Percentiles rank a stretch among this genome's conserved stretches.
Evolutionary conservation across 37 sponge, comb jelly and placozoan genomes (phyloP).

Genomic region (Chondrosia reniformis): DNA sequence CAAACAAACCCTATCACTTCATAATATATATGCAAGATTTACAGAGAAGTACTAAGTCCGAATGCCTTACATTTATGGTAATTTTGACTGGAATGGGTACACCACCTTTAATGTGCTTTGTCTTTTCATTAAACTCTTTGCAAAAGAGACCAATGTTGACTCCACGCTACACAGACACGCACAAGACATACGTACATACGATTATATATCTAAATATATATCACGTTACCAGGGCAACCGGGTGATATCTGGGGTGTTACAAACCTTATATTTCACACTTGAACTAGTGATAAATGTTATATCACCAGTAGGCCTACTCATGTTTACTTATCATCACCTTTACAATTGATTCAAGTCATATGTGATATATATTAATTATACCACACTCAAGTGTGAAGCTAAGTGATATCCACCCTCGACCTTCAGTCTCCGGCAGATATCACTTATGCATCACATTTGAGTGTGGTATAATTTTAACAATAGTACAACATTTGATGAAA

Average conservation of each 20-base stretch:
- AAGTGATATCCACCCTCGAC: no score
- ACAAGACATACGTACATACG: background rate
- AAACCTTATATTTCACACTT: no score
- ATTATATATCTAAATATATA: background rate
- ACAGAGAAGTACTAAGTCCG: background rate
- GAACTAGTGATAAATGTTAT: no score
- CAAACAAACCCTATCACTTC: background rate
- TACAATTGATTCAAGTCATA: no score
- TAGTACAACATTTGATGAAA: background rate
- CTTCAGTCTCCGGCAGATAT: no score
- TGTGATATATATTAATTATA: no score
- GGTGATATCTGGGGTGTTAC: background rate
- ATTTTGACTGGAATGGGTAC: conserved; percentile 72
- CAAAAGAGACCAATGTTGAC: conserved; percentile 90
- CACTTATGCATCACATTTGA: no score
- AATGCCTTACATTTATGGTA: conserved; percentile 49
- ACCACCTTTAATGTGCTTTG: conserved; percentile 81
- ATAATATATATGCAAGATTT: no score
- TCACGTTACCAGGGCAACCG: background rate
- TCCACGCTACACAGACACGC: conserved; percentile 48
- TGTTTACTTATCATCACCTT: no score
- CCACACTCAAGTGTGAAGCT: no score
- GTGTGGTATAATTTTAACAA: no score
- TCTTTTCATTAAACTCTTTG: conserved; percentile 94
- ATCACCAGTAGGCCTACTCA: no score